These are phyloP conservation scores for Mamestra brassicae DNA, from an alignment of 2,888 invertebrate genomes.

Conservation along the genomic window DNA sequence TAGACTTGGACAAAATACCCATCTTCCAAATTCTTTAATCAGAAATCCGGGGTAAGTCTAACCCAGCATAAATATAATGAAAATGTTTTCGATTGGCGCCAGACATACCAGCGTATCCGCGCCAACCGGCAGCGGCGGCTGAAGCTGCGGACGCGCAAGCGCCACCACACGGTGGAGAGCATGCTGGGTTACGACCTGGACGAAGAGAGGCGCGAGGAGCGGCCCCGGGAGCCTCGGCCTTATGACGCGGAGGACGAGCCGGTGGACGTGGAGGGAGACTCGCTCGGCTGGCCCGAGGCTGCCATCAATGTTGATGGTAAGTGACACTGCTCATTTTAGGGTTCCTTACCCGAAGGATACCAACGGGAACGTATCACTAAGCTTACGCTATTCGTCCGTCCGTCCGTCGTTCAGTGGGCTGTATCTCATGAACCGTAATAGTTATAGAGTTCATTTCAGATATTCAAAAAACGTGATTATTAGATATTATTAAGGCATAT, in stretches of 20 bases:
- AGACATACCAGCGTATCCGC: constrained; percentile 89
- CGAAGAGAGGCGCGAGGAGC: constrained; percentile 85
- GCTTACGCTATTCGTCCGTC: no score
- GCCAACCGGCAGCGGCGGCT: constrained; percentile 89
- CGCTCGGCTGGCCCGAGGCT: constrained; percentile 88
- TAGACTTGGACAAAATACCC: not conserved
- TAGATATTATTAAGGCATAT: no score
- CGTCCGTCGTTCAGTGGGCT: no score
- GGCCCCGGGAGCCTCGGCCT: constrained; percentile 80
- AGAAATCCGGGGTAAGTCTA: not conserved
- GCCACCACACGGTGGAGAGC: constrained; percentile 90
- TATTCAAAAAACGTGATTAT: no score
- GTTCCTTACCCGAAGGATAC: no score
- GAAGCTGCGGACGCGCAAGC: constrained; percentile 89
- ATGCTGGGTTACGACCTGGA: constrained; percentile 89
- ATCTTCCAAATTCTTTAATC: not conserved
- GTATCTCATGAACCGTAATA: no score
- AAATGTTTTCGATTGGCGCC: constrained; percentile 17
- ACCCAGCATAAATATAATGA: not conserved
- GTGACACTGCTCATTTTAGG: not conserved
- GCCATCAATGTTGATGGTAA: constrained; percentile 85
- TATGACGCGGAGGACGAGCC: constrained; percentile 89
- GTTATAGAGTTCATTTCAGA: no score
- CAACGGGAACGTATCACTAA: no score
- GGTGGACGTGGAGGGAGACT: constrained; percentile 89